Evolutionary conservation across 2,113 vertebrate species (phyloP).

Genomic region (Malaclemys terrapin): DNA sequence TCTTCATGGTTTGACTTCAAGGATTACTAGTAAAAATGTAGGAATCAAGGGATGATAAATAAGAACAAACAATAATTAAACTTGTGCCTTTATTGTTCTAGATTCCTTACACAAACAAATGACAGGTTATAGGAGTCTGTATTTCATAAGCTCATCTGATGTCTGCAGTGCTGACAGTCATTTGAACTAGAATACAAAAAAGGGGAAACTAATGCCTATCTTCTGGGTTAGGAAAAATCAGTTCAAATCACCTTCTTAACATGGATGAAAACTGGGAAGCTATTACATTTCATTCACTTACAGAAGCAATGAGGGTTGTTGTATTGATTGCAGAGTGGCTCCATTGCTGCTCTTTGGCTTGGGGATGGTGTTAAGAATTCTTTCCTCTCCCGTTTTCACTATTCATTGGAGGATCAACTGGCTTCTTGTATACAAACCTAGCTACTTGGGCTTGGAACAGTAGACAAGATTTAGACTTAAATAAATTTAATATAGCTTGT

Average conservation of each 20-base stretch:
- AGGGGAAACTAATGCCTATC: not conserved
- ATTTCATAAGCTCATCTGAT: not conserved
- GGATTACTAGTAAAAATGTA: not conserved
- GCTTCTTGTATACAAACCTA: not conserved
- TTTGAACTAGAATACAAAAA: not conserved
- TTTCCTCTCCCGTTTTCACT: not conserved
- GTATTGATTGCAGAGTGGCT: not conserved
- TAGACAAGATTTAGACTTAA: not conserved
- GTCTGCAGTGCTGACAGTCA: not conserved
- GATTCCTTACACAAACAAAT: accelerated
- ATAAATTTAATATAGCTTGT: not conserved
- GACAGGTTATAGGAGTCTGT: not conserved
- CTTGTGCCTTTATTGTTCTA: accelerated
- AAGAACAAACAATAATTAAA: not conserved
- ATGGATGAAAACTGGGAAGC: not conserved
- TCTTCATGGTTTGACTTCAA: not conserved
- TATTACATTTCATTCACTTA: not conserved
- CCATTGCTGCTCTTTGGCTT: not conserved
- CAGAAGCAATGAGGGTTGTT: not conserved
- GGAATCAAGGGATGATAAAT: not conserved
- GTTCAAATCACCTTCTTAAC: not conserved
- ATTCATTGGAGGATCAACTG: not conserved
- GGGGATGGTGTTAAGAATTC: accelerated
- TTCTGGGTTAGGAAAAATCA: not conserved
- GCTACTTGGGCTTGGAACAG: not conserved